Conservation (phyloP, 2,113 vertebrate species). For the Proterorhinus semilunaris region DNA sequence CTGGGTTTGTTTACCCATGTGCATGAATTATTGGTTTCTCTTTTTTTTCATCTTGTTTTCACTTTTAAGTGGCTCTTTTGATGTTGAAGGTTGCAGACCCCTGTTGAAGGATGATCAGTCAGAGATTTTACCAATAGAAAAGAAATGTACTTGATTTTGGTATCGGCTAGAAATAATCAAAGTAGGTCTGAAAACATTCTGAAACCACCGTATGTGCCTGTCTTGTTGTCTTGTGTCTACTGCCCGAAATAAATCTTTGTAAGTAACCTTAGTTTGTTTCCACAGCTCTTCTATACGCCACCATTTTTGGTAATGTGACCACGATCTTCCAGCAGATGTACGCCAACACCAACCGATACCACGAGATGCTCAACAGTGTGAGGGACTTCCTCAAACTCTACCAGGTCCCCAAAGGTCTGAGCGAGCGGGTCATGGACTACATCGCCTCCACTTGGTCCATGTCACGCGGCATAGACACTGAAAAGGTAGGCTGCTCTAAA, state of each 20-base stretch:
- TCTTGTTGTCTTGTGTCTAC: background rate
- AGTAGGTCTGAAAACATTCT: too few relatives aligned
- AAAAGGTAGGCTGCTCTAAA: constrained; percentile 83
- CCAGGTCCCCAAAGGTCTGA: constrained; percentile 97
- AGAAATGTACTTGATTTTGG: too few relatives aligned
- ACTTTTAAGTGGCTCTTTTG: too few relatives aligned
- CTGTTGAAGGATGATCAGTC: too few relatives aligned
- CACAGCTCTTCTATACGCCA: constrained; percentile 95
- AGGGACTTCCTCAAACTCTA: constrained; percentile 98
- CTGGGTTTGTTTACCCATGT: too few relatives aligned
- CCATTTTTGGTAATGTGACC: constrained; percentile 98
- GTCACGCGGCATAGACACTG: constrained; percentile 97
- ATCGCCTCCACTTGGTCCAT: constrained; percentile 99
- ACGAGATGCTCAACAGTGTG: constrained; percentile 98
- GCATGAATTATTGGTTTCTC: too few relatives aligned
- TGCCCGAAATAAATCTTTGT: background rate
- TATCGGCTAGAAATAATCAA: too few relatives aligned
- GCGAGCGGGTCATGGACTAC: constrained; percentile 98
- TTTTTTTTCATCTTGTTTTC: too few relatives aligned
- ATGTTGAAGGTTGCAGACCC: too few relatives aligned
- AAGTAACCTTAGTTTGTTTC: constrained; percentile 12
- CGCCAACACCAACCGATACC: constrained; percentile 98
- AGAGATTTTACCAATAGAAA: too few relatives aligned
- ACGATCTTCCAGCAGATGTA: constrained; percentile 99
- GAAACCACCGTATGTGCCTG: background rate